Percentiles rank a stretch among this genome's conserved stretches.
Evolutionary conservation across 2,113 vertebrate genomes (phyloP).

Genomic region (Rhinopomastus cyanomelas): DNA sequence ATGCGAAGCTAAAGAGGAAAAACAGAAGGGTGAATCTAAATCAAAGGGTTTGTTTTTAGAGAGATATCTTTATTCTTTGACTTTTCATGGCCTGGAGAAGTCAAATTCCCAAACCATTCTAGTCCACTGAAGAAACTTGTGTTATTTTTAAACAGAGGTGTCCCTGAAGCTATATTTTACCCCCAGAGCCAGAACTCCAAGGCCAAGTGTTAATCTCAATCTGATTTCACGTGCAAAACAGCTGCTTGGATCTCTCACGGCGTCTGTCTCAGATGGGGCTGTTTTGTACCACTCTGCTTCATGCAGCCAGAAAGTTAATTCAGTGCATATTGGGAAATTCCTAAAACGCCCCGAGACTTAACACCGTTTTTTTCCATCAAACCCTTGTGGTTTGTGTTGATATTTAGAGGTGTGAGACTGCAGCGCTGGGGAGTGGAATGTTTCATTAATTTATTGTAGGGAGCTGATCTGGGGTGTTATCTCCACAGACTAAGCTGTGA

Average conservation of each 20-base stretch:
- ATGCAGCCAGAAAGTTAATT: conserved; percentile 75
- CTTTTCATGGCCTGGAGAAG: not conserved
- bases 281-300: conserved; percentile 61
- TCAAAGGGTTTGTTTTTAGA: not conserved
- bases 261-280: conserved; percentile 69
- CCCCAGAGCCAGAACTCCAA: not conserved
- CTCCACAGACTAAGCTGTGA: conserved; percentile 50
- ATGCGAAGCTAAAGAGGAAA: not conserved
- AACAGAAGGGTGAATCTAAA: not conserved
- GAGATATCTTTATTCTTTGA: not conserved
- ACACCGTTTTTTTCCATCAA: conserved; percentile 76
- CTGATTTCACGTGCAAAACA: conserved; percentile 77
- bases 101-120: not conserved
- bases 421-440: conserved; percentile 52
- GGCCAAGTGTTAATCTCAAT: conserved; percentile 71
- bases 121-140: not conserved
- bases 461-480: conserved; percentile 53
- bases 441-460: conserved; percentile 74
- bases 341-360: conserved; percentile 79
- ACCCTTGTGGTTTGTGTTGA: conserved; percentile 71
- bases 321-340: conserved; percentile 81
- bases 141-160: not conserved
- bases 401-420: conserved; percentile 76
- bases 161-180: not conserved
- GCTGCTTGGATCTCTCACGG: conserved; percentile 78